Conservation (phyloP, 2,888 invertebrate species). For the Abrostola triplasia region DNA sequence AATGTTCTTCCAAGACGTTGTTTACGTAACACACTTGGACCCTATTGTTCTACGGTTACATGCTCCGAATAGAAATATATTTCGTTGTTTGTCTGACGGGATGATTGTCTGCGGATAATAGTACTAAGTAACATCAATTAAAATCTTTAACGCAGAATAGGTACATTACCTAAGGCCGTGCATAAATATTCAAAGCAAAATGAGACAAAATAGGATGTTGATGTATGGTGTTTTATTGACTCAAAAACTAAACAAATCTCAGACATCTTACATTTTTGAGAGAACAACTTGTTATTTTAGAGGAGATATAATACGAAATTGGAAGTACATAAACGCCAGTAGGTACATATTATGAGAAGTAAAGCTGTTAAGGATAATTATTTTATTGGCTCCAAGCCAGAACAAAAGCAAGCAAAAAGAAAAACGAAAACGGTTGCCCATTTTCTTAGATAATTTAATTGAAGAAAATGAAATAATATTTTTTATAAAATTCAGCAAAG, state of each 20-base stretch:
- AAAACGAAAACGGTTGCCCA: conserved; percentile 38
- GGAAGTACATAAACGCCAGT: conserved; percentile 11
- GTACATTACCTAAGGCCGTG: background rate
- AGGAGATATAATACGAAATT: background rate
- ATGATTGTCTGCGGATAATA: conserved; percentile 14
- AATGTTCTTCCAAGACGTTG: conserved; percentile 58
- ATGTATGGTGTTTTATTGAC: too few species aligned
- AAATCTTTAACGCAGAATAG: background rate
- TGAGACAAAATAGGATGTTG: too few species aligned
- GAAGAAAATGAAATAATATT: too few species aligned
- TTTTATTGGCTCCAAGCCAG: conserved; percentile 49
- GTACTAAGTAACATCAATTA: background rate
- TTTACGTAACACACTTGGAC: conserved; percentile 60
- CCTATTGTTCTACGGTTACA: conserved; percentile 40
- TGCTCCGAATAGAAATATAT: conserved; percentile 19
- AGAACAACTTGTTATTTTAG: too few species aligned
- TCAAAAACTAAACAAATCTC: too few species aligned
- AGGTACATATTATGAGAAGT: conserved; percentile 17
- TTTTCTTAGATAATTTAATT: conserved; percentile 30
- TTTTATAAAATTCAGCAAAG: too few species aligned
- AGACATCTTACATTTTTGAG: too few species aligned
- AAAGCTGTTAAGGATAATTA: conserved; percentile 46
- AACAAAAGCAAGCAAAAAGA: conserved; percentile 31
- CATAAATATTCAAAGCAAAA: too few species aligned
- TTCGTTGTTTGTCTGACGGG: conserved; percentile 27